Evolutionary conservation across 2,888 invertebrate species (phyloP).

Genomic region (Acronicta leporina): DNA sequence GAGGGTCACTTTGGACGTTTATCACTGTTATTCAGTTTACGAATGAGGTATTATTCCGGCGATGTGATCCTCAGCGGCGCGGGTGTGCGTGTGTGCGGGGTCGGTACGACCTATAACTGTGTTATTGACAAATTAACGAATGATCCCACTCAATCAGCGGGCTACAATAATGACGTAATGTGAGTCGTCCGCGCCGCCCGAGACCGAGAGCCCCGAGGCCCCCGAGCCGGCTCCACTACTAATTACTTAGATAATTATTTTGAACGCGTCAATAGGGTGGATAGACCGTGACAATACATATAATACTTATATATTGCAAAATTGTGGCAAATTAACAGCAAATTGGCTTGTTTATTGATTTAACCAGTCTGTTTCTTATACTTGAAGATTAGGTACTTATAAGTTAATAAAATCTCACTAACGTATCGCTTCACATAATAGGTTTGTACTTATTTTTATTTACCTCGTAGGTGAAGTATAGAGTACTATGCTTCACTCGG

Average conservation of each 20-base stretch:
- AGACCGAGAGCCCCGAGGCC: no score
- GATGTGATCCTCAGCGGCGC: not conserved
- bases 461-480: no score
- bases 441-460: no score
- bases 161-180: slow-evolving; percentile 8
- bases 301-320: not conserved
- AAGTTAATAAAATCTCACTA: no score
- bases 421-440: no score
- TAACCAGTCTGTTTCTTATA: no score
- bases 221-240: slow-evolving; percentile 5
- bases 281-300: not conserved
- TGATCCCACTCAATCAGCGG: slow-evolving; percentile 25
- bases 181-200: not conserved
- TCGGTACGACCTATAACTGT: slow-evolving; percentile 6
- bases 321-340: not conserved
- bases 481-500: no score
- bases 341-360: no score
- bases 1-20: not conserved
- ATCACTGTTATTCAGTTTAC: slow-evolving; percentile 6
- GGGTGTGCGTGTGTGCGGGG: not conserved
- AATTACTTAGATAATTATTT: slow-evolving; percentile 33
- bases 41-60: slow-evolving; percentile 6
- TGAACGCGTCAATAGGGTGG: slow-evolving; percentile 15
- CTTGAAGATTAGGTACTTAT: not conserved
- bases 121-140: slow-evolving; percentile 34